Percentiles rank a stretch among this genome's conserved stretches.
Evolutionary conservation across 1,140 invertebrate species (phyloP).

Genomic region (Heliconius himera): DNA sequence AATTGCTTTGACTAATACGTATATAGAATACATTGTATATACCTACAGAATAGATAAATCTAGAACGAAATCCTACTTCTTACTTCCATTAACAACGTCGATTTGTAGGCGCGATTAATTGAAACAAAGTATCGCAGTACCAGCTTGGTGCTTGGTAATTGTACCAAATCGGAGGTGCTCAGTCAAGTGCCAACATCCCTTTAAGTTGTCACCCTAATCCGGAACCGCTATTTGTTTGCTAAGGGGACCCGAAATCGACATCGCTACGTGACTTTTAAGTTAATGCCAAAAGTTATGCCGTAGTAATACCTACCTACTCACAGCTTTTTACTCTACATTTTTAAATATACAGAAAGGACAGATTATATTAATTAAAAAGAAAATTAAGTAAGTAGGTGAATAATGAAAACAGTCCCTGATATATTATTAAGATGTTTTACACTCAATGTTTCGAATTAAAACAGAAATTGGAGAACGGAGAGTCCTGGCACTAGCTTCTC

Average conservation of each 20-base stretch:
- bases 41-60: background rate
- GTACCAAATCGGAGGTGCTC: conserved; percentile 60
- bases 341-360: background rate
- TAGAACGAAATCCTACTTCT: background rate
- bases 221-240: conserved; percentile 66
- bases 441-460: background rate
- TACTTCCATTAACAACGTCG: conserved; percentile 10
- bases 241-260: conserved; percentile 58
- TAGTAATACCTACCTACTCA: too few species aligned
- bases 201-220: conserved; percentile 64
- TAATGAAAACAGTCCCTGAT: background rate
- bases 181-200: conserved; percentile 56
- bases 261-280: conserved; percentile 58
- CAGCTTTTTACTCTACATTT: background rate
- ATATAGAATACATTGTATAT: background rate
- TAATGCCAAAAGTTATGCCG: background rate
- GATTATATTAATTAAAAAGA: too few species aligned
- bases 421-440: too few species aligned
- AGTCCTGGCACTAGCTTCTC: background rate
- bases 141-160: conserved; percentile 54
- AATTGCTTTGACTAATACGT: too few species aligned
- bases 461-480: background rate
- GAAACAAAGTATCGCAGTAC: background rate
- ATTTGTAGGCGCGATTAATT: conserved; percentile 8
- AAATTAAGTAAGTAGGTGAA: too few species aligned